Evolutionary conservation across 2,888 invertebrate species (phyloP), one percentile per base, ranked within the genome.

Genomic region (Meloe dianella): DNA sequence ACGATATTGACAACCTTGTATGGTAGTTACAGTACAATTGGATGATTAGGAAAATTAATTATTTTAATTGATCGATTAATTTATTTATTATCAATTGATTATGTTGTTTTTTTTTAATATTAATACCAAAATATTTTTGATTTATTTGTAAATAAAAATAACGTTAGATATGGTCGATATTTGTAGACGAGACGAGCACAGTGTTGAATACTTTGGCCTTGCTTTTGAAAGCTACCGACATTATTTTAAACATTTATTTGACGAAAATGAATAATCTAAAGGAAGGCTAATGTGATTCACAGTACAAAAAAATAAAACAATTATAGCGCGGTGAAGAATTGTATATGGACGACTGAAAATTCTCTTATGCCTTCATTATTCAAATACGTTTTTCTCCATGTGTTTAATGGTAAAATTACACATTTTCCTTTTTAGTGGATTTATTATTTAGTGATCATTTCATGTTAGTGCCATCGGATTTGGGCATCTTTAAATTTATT

Each of bases 1-100:
- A 78, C 85, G 85, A 79, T 87, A 87, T 73, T 84, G 82, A 84
- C 78, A 76, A 67, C 75, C 80, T 76, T 79, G 78, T 71, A 80
- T 82, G 82, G 78, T 83, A 67, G 78, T 83, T 54, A 83, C 81
- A 65, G 80, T 84, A 72, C 78, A 82, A 75, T 75, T 83, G 68
- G 82, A 82, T 64, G 78, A 76, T 51, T 77, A 78, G 73, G 67
- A 54, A 72, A 73, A 68, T 71, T 68, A 63, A 67, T 67, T 67
- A 66, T 73, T 65, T 69, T 63, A 63, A 66, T 60, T 66, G 27
- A 57, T 20, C 47, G 51, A 38, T 54, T 57, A 17, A 54, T 29
- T 41, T 27, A 30, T 63, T 57, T 58, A 38, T 64, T 27, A 59
- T 59, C 38, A n/a, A 35, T 57, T 22, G 20, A 47, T 63, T 58